phyloP scores from a whole-genome alignment of 2,113 vertebrate genomes.

The Eonycteris spelaea region DNA sequence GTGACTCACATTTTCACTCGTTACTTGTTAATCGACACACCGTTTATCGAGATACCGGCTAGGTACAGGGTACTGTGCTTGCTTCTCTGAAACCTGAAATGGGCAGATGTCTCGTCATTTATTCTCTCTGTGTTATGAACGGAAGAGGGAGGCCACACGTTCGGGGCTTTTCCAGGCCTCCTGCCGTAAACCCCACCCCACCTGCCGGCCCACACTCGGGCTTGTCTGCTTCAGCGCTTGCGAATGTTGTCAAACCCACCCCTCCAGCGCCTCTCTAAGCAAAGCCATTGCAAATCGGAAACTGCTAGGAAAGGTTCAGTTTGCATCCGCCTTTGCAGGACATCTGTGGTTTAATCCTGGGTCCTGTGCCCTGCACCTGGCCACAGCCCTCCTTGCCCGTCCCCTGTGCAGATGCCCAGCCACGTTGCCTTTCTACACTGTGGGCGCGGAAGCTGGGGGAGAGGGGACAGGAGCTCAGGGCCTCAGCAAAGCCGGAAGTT shows the following conservation, averaged over 20 bases:
- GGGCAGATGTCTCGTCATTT: neutral
- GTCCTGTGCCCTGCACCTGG: neutral
- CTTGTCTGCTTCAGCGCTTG: neutral
- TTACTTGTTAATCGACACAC: neutral
- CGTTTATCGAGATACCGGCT: neutral
- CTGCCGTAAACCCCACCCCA: neutral
- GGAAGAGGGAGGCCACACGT: neutral
- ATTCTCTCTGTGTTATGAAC: neutral
- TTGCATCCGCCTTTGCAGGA: neutral
- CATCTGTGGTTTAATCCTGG: neutral
- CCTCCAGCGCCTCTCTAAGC: neutral
- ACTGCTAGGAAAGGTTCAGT: neutral
- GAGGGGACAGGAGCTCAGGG: neutral
- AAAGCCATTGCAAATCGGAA: neutral
- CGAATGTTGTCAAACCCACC: neutral
- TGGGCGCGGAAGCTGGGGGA: neutral
- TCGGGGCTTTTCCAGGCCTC: neutral
- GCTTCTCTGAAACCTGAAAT: neutral
- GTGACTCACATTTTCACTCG: neutral
- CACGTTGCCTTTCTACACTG: neutral
- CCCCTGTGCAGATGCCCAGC: neutral
- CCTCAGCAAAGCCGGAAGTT: slow-evolving; percentile 40
- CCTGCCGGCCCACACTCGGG: fast-evolving
- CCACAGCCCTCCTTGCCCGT: neutral
- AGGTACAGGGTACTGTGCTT: neutral